Evolutionary conservation across 2,113 vertebrate genomes (phyloP).

Genomic region (Cinclus cinclus): DNA sequence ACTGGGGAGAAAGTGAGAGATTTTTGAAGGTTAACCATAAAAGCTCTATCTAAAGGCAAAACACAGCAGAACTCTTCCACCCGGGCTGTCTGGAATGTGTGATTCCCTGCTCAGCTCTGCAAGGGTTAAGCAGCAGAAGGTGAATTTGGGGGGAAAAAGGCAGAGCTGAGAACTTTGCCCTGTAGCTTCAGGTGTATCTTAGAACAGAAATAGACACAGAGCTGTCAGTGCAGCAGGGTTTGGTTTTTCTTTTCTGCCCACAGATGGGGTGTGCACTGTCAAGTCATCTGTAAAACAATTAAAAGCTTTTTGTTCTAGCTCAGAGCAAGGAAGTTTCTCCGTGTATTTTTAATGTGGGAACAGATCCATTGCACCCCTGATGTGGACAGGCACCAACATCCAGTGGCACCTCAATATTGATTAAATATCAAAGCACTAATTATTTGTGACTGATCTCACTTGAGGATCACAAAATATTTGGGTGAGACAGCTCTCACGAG

Average conservation of each 20-base stretch:
- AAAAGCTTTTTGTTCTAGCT: background rate
- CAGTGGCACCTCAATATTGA: background rate
- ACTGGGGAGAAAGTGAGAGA: constrained; percentile 12
- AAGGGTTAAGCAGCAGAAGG: background rate
- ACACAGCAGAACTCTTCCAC: background rate
- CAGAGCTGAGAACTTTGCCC: background rate
- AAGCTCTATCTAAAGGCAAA: background rate
- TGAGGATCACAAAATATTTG: background rate
- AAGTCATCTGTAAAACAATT: background rate
- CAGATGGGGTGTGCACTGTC: background rate
- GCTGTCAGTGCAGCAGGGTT: background rate
- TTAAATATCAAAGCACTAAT: background rate
- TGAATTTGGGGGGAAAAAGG: background rate
- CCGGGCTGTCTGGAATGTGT: background rate
- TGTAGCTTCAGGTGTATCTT: background rate
- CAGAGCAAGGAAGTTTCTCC: background rate
- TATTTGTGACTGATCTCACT: background rate
- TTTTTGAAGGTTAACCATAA: constrained; percentile 18
- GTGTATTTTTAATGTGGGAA: background rate
- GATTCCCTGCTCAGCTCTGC: background rate
- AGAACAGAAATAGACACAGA: background rate
- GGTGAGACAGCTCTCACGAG: background rate
- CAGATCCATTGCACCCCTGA: background rate
- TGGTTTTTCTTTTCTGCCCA: background rate
- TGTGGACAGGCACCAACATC: background rate